A percentile compares a stretch with the other conserved stretches of the same genome.
These are phyloP conservation scores for Elegia similella DNA, from an alignment of 2,888 invertebrate species.

Conservation along the genomic window DNA sequence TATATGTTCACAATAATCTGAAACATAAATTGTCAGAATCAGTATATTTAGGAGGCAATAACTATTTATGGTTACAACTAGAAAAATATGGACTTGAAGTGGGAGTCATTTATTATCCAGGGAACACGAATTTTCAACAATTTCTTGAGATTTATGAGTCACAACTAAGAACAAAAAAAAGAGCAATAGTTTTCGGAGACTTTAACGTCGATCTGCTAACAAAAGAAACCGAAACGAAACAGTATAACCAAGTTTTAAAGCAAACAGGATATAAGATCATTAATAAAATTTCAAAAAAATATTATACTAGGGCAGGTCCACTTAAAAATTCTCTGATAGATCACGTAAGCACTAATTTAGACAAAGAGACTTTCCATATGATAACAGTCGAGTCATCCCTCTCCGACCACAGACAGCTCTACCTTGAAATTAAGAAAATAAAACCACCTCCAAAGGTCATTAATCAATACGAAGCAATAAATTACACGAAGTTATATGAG, in stretches of 20 bases:
- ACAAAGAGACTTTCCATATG: constrained; percentile 22
- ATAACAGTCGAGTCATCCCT: constrained; percentile 20
- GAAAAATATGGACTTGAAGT: constrained; percentile 17
- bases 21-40: constrained; percentile 17
- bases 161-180: constrained; percentile 22
- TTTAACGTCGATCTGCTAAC: constrained; percentile 26
- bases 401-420: constrained; percentile 26
- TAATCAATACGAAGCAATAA: constrained; percentile 20
- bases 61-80: constrained; percentile 19
- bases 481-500: constrained; percentile 20
- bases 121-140: constrained; percentile 23
- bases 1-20: constrained; percentile 17
- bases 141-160: constrained; percentile 22
- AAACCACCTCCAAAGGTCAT: constrained; percentile 20
- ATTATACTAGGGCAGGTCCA: constrained; percentile 21
- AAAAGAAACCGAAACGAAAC: constrained; percentile 5
- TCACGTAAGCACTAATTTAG: constrained; percentile 24
- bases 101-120: constrained; percentile 17
- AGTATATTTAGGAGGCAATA: constrained; percentile 17
- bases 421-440: constrained; percentile 22
- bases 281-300: constrained; percentile 23
- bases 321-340: constrained; percentile 21
- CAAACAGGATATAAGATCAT: constrained; percentile 22
- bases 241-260: constrained; percentile 8
- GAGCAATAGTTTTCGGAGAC: constrained; percentile 29